These are phyloP conservation scores for Drosophila borborema DNA, from an alignment of 2,888 invertebrate genomes.

Conservation along the genomic window DNA sequence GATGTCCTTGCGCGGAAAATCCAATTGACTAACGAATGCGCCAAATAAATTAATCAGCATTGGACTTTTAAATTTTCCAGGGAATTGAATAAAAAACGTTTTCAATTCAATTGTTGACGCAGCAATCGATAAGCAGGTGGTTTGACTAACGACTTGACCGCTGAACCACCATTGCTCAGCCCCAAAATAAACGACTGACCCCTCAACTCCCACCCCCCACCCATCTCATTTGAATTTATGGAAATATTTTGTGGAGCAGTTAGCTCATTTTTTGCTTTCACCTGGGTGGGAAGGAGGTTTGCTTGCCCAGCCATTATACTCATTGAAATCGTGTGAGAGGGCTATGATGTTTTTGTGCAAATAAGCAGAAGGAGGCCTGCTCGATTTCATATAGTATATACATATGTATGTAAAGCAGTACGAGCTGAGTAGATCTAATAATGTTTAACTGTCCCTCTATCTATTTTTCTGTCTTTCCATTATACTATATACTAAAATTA, in stretches of 20 bases:
- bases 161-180: constrained; percentile 8
- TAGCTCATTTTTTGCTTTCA: constrained; percentile 2
- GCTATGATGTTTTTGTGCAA: not conserved
- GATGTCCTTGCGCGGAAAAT: constrained; percentile 1
- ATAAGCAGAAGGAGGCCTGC: not conserved
- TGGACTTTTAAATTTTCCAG: constrained; percentile 50
- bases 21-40: constrained; percentile 10
- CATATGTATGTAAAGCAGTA: not conserved
- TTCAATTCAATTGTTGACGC: constrained; percentile 59
- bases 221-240: constrained; percentile 61
- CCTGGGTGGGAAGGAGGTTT: not conserved
- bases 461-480: not conserved
- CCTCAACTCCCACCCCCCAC: not conserved
- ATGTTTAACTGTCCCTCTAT: not conserved
- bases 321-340: not conserved
- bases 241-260: constrained; percentile 47
- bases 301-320: not conserved
- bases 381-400: not conserved
- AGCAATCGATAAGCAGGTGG: constrained; percentile 41
- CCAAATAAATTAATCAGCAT: constrained; percentile 70
- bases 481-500: not conserved
- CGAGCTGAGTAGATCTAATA: not conserved
- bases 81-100: constrained; percentile 44
- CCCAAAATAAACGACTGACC: constrained; percentile 1
- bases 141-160: constrained; percentile 4